phyloP scores from a whole-genome alignment of 2,888 invertebrate genomes.

The Papilio protenor region DNA sequence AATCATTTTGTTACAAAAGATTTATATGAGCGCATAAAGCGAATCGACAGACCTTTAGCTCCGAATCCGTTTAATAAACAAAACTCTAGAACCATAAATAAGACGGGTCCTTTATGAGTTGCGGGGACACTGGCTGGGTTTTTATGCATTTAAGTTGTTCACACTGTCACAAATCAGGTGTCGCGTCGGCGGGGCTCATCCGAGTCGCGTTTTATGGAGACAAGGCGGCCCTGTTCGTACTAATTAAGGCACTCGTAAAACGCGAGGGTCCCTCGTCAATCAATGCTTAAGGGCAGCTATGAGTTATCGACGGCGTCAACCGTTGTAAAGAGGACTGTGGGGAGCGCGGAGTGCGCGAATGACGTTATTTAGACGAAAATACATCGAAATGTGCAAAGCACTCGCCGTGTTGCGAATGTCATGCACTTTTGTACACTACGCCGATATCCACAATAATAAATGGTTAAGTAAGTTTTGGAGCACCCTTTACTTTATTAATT shows the following conservation, averaged over 20 bases:
- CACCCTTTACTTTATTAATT: conserved; percentile 25
- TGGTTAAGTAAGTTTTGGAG: conserved; percentile 22
- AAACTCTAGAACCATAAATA: conserved; percentile 39
- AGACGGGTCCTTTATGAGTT: conserved; percentile 33
- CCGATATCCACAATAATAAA: conserved; percentile 10
- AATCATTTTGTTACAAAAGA: conserved; percentile 32
- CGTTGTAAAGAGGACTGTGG: conserved; percentile 43
- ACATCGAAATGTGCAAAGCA: conserved; percentile 38
- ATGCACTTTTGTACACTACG: conserved; percentile 4
- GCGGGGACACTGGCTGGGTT: conserved; percentile 25
- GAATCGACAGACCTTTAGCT: conserved; percentile 26
- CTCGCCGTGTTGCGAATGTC: conserved; percentile 31
- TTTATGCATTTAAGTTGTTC: conserved; percentile 41
- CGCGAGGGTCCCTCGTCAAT: conserved; percentile 74
- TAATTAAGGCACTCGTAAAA: conserved; percentile 79
- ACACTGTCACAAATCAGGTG: conserved; percentile 42
- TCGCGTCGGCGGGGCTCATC: conserved; percentile 47
- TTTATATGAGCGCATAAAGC: conserved; percentile 30
- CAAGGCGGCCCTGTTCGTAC: conserved; percentile 65
- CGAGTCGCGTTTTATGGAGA: conserved; percentile 60
- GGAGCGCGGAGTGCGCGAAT: conserved; percentile 47
- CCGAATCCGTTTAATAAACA: conserved; percentile 42
- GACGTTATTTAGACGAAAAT: conserved; percentile 43
- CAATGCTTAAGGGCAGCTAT: conserved; percentile 66
- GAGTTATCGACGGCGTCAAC: conserved; percentile 67